Evolutionary conservation across 53 echinoderm and acorn worm genomes (phyloP).

Genomic region (Holothuria scabra): DNA sequence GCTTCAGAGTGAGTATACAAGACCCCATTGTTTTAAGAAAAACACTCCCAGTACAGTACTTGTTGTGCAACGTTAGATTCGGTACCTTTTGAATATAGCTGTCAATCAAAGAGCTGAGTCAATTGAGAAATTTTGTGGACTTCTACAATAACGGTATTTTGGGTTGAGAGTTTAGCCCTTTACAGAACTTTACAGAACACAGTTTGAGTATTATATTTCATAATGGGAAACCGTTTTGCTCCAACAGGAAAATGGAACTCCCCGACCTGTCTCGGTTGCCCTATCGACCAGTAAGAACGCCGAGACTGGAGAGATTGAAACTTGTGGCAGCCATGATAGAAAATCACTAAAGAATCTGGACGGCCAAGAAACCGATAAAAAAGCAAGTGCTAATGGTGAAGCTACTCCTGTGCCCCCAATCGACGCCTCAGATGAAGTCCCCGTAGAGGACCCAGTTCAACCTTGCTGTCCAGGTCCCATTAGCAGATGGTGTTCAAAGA

Average conservation of each 20-base stretch:
- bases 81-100: no score
- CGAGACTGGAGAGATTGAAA: conserved; percentile 72
- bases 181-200: no score
- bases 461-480: conserved; percentile 70
- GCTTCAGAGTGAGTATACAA: no score
- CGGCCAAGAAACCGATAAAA: background rate
- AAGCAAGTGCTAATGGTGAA: background rate
- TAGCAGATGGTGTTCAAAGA: conserved; percentile 41
- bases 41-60: no score
- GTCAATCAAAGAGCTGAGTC: no score
- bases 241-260: conserved; percentile 2
- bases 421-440: conserved; percentile 26
- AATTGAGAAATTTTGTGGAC: no score
- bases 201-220: no score
- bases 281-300: conserved; percentile 53
- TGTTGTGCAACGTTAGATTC: no score
- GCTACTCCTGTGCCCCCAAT: conserved; percentile 8
- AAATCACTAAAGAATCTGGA: background rate
- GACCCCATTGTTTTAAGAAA: no score
- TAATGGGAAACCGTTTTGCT: background rate
- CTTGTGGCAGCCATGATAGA: background rate
- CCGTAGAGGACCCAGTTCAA: conserved; percentile 74
- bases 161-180: no score
- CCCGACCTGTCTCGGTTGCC: background rate
- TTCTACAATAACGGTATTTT: no score